Base-by-base conservation (phyloP, 2,797 vertebrate genomes). In the Mus spretus region DNA sequence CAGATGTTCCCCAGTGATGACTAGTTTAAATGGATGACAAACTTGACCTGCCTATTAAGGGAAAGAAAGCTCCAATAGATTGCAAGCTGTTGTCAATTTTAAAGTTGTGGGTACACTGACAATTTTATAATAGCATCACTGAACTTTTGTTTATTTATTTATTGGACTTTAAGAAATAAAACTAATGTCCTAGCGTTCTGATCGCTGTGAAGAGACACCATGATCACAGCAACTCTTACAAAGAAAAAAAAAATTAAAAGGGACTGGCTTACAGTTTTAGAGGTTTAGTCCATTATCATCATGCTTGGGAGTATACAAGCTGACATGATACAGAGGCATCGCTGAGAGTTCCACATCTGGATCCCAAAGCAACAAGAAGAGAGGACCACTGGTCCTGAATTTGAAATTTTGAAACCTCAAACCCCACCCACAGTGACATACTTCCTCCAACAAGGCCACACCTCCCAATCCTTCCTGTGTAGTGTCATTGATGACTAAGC, bases 31-130 rank as follows among this genome's bases (percentile, higher is more conserved):
- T 57, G 63, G 34, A n/a, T 57, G 63, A 75, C 53, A 53, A 15
- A 87, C 53, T 22, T 3, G 9, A 70, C 15, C 59, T 81, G 74
- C n/a, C 80, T 53, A 1, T 90, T 31, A 55, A 79, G 13, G 77
- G n/a, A 82, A 84, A 57, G 47, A 80, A 86, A 82, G 20, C 55
- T 7, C 44, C 12, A 26, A 47, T 72, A 92, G 26, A 1, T 72
- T 61, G 47, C 79, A 88, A 87, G 59, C 89, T 78, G 20, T 72
- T 84, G 82, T 80, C 59, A 81, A 8, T 31, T 89, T 90, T 65
- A 53, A 91, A 78, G 20, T 93, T 67, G 47, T 0, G 10, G 2
- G 53, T 83, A 44, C 72, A 67, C 70, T 95, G 83, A 88, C 12
- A 6, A n/a, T 86, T 70, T 53, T 90, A 67, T 55, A n/a, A 50